These are phyloP conservation scores for Drosophila limbata DNA, from an alignment of 2,888 invertebrate species.

Conservation along the genomic window DNA sequence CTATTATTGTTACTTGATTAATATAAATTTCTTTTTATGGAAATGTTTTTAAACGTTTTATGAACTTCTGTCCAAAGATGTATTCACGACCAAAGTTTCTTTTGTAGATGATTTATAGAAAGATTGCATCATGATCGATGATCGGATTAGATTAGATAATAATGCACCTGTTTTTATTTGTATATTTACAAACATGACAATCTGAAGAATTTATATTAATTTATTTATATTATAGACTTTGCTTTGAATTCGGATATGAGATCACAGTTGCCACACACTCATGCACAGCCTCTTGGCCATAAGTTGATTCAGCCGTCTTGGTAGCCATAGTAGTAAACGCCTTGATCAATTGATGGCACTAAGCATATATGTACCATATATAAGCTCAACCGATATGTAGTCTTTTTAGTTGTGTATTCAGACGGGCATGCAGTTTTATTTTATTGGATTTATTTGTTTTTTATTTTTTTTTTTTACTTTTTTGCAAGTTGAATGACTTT, in stretches of 20 bases:
- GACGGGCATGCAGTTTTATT: constrained; percentile 4
- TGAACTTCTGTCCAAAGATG: constrained; percentile 1
- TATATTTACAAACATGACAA: not conserved
- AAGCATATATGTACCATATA: not conserved
- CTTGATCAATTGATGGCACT: not conserved
- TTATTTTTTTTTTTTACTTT: constrained; percentile 17
- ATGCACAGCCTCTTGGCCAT: not conserved
- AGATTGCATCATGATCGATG: not conserved
- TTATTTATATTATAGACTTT: not conserved
- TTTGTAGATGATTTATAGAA: not conserved
- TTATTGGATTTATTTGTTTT: constrained; percentile 20
- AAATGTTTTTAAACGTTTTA: not conserved
- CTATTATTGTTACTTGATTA: not conserved
- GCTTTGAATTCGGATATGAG: not conserved
- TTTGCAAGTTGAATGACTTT: constrained; percentile 68
- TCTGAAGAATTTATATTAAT: constrained; percentile 3
- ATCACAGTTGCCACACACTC: not conserved
- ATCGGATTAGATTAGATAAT: constrained; percentile 17
- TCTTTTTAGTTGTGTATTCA: constrained; percentile 25
- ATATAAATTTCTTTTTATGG: not conserved
- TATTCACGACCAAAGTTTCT: not conserved
- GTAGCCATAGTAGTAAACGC: not conserved
- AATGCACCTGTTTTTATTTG: constrained; percentile 2
- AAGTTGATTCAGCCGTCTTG: not conserved
- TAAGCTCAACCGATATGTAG: not conserved